Evolutionary conservation across 1,140 invertebrate species (phyloP).

Genomic region (Drosophila simulans): DNA sequence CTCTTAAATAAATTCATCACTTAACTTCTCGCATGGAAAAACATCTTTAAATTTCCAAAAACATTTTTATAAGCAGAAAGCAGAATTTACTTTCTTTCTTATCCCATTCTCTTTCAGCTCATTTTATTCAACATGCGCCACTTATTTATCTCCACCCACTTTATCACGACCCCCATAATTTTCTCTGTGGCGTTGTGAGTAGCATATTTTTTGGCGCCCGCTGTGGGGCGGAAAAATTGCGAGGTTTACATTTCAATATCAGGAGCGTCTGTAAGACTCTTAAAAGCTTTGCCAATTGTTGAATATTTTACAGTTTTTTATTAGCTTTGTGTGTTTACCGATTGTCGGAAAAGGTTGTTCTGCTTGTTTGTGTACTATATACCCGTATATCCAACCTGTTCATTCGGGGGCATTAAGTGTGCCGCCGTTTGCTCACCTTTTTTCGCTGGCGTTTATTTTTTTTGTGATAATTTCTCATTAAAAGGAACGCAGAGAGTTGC

Average conservation of each 20-base stretch:
- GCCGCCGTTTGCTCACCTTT: constrained; percentile 19
- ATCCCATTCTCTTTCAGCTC: not conserved
- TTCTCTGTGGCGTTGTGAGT: constrained; percentile 32
- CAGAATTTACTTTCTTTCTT: not conserved
- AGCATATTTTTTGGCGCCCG: constrained; percentile 49
- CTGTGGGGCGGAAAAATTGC: constrained; percentile 34
- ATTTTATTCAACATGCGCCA: constrained; percentile 31
- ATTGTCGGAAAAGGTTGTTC: constrained; percentile 50
- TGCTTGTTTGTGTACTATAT: constrained; percentile 11
- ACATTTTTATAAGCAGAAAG: constrained; percentile 8
- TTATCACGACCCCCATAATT: constrained; percentile 6
- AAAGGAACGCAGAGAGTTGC: constrained; percentile 60
- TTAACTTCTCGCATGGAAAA: no score
- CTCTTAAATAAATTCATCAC: no score
- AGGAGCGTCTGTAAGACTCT: constrained; percentile 46
- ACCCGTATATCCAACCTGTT: constrained; percentile 6
- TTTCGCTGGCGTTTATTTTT: constrained; percentile 20
- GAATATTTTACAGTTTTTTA: constrained; percentile 78
- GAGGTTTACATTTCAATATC: constrained; percentile 59
- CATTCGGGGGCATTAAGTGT: constrained; percentile 8
- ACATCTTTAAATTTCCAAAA: constrained; percentile 14
- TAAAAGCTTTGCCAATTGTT: constrained; percentile 79
- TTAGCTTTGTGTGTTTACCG: constrained; percentile 71
- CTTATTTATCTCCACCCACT: constrained; percentile 37
- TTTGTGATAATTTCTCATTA: constrained; percentile 75